Evolutionary conservation across 2,888 invertebrate genomes (phyloP).

Genomic region (Thelaira solivaga): DNA sequence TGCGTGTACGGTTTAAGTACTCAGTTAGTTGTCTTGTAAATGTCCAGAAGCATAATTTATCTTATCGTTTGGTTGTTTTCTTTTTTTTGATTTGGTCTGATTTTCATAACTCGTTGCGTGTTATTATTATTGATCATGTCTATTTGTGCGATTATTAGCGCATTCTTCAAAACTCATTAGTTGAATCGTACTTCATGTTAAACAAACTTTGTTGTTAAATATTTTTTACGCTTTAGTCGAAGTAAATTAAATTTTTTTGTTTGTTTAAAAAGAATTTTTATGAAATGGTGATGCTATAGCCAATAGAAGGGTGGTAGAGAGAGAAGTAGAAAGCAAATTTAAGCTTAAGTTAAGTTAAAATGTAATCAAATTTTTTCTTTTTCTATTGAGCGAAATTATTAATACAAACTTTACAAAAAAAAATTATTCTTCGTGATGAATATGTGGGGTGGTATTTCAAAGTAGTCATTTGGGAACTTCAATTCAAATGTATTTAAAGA

Average conservation of each 20-base stretch:
- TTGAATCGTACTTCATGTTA: neutral
- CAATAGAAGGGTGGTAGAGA: too few species aligned
- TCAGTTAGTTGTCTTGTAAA: slow-evolving; percentile 4
- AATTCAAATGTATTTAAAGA: too few species aligned
- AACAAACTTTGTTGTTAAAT: neutral
- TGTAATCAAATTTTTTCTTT: too few species aligned
- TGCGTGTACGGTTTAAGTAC: too few species aligned
- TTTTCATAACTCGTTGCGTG: slow-evolving; percentile 49
- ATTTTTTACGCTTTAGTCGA: neutral
- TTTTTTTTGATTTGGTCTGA: slow-evolving; percentile 26
- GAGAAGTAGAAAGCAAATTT: too few species aligned
- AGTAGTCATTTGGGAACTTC: too few species aligned
- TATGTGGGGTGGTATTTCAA: too few species aligned
- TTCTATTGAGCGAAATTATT: too few species aligned
- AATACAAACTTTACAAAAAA: too few species aligned
- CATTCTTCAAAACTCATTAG: slow-evolving; percentile 50
- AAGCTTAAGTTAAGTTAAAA: too few species aligned
- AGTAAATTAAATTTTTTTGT: neutral
- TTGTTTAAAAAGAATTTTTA: neutral
- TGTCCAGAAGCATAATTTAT: neutral
- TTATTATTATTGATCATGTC: slow-evolving; percentile 52
- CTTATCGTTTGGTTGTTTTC: neutral
- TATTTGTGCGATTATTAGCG: slow-evolving; percentile 54
- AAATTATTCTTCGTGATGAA: too few species aligned
- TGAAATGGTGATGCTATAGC: too few species aligned